A percentile compares a stretch with the other conserved stretches of the same genome.
phyloP scores from a whole-genome alignment of 2,113 vertebrate species.

The Trogon melanurus region DNA sequence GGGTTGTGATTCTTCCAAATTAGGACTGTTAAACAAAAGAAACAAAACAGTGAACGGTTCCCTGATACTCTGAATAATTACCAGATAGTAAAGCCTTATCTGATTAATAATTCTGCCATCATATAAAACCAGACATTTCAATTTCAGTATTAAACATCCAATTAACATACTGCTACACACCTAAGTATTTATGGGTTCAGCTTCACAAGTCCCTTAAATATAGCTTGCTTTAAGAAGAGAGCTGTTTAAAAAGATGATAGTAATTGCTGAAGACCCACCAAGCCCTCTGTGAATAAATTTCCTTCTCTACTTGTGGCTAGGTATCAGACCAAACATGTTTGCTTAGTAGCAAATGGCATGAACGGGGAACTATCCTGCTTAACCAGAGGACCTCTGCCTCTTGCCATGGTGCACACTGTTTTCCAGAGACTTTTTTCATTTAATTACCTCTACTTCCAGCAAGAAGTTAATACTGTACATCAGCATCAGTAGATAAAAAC shows the following conservation, averaged over 20 bases:
- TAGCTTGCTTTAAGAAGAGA: background rate
- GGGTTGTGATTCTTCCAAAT: background rate
- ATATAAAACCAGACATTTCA: background rate
- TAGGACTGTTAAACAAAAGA: background rate
- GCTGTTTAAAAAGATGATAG: background rate
- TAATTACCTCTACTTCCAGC: background rate
- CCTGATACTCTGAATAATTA: background rate
- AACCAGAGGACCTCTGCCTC: background rate
- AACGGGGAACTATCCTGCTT: background rate
- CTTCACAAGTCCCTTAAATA: background rate
- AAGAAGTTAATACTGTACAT: background rate
- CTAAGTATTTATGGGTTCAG: background rate
- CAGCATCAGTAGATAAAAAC: background rate
- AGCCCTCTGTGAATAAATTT: background rate
- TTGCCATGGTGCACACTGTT: background rate
- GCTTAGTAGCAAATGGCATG: background rate
- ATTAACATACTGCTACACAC: background rate
- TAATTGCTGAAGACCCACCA: background rate
- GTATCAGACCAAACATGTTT: background rate
- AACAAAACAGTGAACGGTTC: background rate
- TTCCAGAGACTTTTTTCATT: background rate
- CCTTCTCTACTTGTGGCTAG: background rate
- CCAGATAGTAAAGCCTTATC: background rate
- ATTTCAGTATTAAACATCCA: background rate
- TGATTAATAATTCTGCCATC: background rate